Evolutionary conservation across 1,140 invertebrate genomes (phyloP), one percentile per base, ranked within the genome.

Genomic region (Thrips palmi): DNA sequence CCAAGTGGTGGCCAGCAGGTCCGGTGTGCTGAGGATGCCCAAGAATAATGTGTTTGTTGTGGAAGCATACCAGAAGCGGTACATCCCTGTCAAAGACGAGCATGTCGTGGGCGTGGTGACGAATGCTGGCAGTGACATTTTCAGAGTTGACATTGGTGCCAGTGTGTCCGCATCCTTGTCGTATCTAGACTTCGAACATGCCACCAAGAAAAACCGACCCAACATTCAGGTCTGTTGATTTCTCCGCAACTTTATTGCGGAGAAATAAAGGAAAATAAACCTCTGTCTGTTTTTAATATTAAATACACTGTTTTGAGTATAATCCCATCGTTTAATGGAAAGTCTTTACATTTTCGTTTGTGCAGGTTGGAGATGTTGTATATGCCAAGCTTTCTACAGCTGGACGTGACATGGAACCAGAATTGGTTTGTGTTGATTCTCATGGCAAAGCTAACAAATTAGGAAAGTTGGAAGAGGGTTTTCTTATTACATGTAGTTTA

Each of bases 131-230:
- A 78, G 79, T 1, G 85, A 91, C 50, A 68, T 72, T 39, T 85
- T 76, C 44, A 71, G 74, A 51, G 73, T 91, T 1, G 85, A 93
- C 49, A 77, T 93, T 41, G 88, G 88, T 8, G 65, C 71, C 1
- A 79, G 75, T 49, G 88, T 92, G 52, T 60, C 63, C 3, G 92
- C 89, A 1, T 71, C 76, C 1, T 60, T 97, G 8, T 85, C 86
- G 0, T 86, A 84, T 49, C 48, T 86, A 4, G 64, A 71, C 11
- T 96, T 96, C 58, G 91, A 97, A 67, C 78, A 85, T 30, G 84
- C 92, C 0, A 94, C 88, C 0, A 97, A 97, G 57, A 87, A 87
- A 54, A 92, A 94, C 54, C 71, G 83, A 27, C 89, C 89, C 1
- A 78, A 91, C 55, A 62, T 96, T 1, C 71, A 85, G 58, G 67